Percentiles rank a stretch among this genome's conserved stretches.
phyloP scores from a whole-genome alignment of 2,113 vertebrate genomes.

The Melanerpes formicivorus region DNA sequence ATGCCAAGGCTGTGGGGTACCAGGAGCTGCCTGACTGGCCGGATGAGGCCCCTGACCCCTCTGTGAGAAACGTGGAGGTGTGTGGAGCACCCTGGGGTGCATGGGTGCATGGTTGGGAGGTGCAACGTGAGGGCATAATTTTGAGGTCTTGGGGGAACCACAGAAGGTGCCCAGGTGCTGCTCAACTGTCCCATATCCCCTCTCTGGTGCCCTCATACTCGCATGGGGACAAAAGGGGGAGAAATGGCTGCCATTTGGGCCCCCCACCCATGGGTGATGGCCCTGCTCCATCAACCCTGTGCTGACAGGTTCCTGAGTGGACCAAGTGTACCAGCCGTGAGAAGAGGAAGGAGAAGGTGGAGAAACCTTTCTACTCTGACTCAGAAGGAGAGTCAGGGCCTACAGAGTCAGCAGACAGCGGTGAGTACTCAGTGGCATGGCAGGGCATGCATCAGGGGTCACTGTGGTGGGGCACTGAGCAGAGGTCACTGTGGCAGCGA shows the following conservation, averaged over 20 bases:
- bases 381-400: constrained; percentile 95
- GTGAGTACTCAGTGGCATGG: constrained; percentile 67
- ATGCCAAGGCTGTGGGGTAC: constrained; percentile 95
- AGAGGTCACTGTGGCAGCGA: background rate
- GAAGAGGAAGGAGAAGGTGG: constrained; percentile 96
- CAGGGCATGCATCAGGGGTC: background rate
- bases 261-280: background rate
- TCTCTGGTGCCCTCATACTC: background rate
- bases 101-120: no score
- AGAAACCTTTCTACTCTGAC: constrained; percentile 97
- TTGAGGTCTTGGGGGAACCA: background rate
- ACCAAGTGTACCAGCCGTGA: constrained; percentile 95
- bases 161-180: background rate
- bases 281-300: background rate
- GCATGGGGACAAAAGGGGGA: rapidly evolving
- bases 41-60: constrained; percentile 91
- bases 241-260: background rate
- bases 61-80: constrained; percentile 99
- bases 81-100: rapidly evolving
- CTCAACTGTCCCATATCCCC: background rate
- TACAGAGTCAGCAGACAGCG: constrained; percentile 94
- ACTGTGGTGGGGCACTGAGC: background rate
- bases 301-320: constrained; percentile 93
- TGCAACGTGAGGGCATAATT: background rate
- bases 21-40: constrained; percentile 98